phyloP scores from a whole-genome alignment of 2,113 vertebrate species.

The Origma solitaria region DNA sequence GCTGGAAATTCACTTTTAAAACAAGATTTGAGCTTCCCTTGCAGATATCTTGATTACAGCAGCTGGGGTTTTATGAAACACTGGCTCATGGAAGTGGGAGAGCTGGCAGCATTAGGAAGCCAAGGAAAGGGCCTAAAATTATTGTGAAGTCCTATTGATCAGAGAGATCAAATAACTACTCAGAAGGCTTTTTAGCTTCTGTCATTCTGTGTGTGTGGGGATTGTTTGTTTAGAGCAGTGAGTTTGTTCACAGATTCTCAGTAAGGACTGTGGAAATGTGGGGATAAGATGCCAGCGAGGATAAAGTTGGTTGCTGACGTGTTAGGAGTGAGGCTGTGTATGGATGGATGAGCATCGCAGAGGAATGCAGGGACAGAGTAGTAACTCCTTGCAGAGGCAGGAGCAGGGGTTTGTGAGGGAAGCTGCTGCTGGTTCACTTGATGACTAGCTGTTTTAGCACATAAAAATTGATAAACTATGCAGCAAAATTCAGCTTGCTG shows the following conservation, averaged over 20 bases:
- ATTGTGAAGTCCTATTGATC: background rate
- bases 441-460: background rate
- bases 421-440: background rate
- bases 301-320: background rate
- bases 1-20: slow-evolving; percentile 42
- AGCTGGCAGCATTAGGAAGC: background rate
- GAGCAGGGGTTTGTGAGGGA: background rate
- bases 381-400: background rate
- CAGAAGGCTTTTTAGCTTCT: background rate
- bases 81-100: background rate
- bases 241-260: background rate
- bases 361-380: background rate
- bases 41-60: slow-evolving; percentile 38
- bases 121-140: background rate
- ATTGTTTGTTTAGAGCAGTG: background rate
- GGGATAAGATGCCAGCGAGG: background rate
- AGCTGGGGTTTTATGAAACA: slow-evolving; percentile 40
- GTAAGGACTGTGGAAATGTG: background rate
- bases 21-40: slow-evolving; percentile 25
- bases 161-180: slow-evolving; percentile 10
- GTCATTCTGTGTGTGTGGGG: background rate
- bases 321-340: background rate
- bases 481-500: background rate
- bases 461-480: background rate
- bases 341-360: background rate